Percentiles rank a stretch among this genome's conserved stretches.
Conservation (phyloP, 1,140 invertebrate species). For the Hydropsyche tenuis region DNA sequence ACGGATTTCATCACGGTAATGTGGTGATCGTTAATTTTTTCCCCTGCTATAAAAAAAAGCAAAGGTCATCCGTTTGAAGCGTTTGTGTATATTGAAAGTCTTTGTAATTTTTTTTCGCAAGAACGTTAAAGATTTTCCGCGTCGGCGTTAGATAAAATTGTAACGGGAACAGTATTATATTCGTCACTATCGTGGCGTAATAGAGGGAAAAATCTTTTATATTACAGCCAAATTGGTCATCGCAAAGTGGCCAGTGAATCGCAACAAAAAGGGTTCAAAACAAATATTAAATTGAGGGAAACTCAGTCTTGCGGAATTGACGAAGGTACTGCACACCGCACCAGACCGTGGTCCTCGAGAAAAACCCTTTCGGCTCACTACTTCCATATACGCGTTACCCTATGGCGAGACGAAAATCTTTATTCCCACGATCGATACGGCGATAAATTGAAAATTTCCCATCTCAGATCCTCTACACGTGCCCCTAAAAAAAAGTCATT, state of each 20-base stretch:
- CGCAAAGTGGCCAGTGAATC: slow-evolving; percentile 27
- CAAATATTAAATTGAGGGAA: slow-evolving; percentile 24
- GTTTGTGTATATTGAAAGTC: no score
- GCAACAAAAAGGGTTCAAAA: slow-evolving; percentile 27
- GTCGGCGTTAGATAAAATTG: not conserved
- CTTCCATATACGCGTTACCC: not conserved
- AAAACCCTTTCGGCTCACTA: slow-evolving; percentile 1
- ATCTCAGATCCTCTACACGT: not conserved
- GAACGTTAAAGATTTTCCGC: no score
- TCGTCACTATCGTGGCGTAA: not conserved
- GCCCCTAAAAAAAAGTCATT: slow-evolving; percentile 4
- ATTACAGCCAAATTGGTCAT: slow-evolving; percentile 17
- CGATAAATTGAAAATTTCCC: slow-evolving; percentile 7
- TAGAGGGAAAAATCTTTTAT: slow-evolving; percentile 25
- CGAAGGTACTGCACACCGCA: slow-evolving; percentile 8
- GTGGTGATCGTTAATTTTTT: no score
- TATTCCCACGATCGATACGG: not conserved
- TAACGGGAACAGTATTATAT: slow-evolving; percentile 5
- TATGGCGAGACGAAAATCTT: not conserved
- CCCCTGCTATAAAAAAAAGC: no score
- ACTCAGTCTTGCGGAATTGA: slow-evolving; percentile 16
- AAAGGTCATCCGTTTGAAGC: no score
- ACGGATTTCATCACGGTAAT: no score
- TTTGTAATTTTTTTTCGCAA: no score
- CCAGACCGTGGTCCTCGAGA: not conserved